phyloP scores from a whole-genome alignment of 2,888 invertebrate species.

The Macropis europaea region DNA sequence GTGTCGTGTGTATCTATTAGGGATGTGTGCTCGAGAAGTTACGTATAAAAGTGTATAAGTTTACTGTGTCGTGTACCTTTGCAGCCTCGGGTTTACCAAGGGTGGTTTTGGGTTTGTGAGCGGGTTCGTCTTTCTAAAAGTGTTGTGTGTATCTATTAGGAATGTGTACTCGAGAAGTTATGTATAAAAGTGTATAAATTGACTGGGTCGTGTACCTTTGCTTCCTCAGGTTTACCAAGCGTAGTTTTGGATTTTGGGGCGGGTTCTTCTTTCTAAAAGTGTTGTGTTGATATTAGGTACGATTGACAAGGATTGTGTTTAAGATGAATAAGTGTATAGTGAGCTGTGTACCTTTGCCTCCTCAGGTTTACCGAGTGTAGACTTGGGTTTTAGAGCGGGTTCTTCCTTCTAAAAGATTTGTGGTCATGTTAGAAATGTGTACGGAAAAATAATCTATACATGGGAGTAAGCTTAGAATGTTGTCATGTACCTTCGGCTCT shows the following conservation, averaged over 20 bases:
- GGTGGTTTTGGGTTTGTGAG: constrained; percentile 37
- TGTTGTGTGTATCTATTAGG: background rate
- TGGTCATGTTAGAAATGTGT: background rate
- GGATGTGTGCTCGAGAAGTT: too few relatives aligned
- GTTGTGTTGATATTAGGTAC: background rate
- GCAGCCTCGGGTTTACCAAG: constrained; percentile 36
- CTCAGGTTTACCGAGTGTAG: constrained; percentile 55
- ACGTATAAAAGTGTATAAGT: too few relatives aligned
- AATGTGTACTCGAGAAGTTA: background rate
- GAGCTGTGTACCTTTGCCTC: constrained; percentile 61
- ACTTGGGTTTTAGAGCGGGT: constrained; percentile 45
- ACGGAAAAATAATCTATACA: background rate
- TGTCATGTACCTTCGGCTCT: constrained; percentile 52
- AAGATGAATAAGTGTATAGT: background rate
- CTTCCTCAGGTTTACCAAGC: constrained; percentile 58
- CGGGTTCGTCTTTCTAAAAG: constrained; percentile 55
- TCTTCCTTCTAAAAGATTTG: constrained; percentile 48
- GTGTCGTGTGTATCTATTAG: too few relatives aligned
- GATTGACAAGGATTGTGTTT: background rate
- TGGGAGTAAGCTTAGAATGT: background rate
- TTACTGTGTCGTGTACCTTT: constrained; percentile 41
- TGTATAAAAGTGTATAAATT: background rate
- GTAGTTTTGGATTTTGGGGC: constrained; percentile 62
- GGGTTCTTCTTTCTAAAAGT: constrained; percentile 54
- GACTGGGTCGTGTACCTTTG: constrained; percentile 66